Evolutionary conservation across 2,888 invertebrate species (phyloP).

Genomic region (Nezara viridula): DNA sequence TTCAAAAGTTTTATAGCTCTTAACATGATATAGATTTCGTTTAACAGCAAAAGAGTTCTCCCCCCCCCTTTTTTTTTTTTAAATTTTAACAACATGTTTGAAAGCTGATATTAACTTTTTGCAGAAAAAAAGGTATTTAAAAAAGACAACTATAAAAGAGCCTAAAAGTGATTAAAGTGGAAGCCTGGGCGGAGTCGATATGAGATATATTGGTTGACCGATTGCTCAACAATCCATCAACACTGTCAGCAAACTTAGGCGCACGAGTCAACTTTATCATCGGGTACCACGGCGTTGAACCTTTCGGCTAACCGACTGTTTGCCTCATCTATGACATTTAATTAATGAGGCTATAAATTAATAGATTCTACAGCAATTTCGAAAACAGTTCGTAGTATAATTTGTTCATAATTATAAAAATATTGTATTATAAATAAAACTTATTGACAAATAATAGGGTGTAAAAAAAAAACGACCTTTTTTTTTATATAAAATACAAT

Average conservation of each 20-base stretch:
- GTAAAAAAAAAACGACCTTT: too few species aligned
- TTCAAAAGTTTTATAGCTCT: neutral
- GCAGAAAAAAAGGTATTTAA: neutral
- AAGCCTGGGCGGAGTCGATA: neutral
- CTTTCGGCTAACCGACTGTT: neutral
- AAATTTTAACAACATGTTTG: too few species aligned
- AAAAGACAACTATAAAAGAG: neutral
- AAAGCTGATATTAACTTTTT: neutral
- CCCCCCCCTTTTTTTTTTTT: too few species aligned
- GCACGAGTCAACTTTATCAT: neutral
- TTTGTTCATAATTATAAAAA: too few species aligned
- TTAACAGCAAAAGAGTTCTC: neutral
- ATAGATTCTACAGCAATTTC: too few species aligned
- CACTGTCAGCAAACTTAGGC: slow-evolving; percentile 1
- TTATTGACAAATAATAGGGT: too few species aligned
- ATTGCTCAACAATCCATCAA: neutral
- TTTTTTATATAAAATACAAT: too few species aligned
- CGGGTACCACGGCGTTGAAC: neutral
- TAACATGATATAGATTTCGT: neutral
- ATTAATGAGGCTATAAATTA: too few species aligned
- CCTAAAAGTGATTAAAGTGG: neutral
- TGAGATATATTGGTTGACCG: slow-evolving; percentile 8
- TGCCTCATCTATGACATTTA: too few species aligned
- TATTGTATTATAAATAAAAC: too few species aligned
- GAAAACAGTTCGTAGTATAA: too few species aligned